Percentiles rank a stretch among this genome's conserved stretches.
These are phyloP conservation scores for Entomobrya multifasciata DNA, from an alignment of 2,888 invertebrate genomes.

Conservation along the genomic window DNA sequence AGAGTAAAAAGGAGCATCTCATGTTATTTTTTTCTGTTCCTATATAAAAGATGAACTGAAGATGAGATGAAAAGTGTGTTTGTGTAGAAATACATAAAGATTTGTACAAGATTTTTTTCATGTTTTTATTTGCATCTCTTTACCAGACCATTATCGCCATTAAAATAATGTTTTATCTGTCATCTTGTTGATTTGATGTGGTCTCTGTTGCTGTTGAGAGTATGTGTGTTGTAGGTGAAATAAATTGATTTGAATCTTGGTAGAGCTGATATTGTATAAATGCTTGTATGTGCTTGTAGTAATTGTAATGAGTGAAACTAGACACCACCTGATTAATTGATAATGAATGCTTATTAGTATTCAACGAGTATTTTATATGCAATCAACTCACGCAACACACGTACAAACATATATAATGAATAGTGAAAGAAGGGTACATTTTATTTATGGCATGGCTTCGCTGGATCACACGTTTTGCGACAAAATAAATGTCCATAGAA, in stretches of 20 bases:
- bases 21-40: neutral
- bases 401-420: neutral
- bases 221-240: constrained; percentile 7
- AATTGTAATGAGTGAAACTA: neutral
- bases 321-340: constrained; percentile 60
- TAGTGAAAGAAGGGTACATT: neutral
- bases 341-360: neutral
- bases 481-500: constrained; percentile 38
- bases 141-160: constrained; percentile 53
- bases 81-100: constrained; percentile 26
- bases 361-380: constrained; percentile 42
- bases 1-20: constrained; percentile 21
- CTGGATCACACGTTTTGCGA: constrained; percentile 47
- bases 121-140: constrained; percentile 48
- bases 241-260: constrained; percentile 17
- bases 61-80: constrained; percentile 8
- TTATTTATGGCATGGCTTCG: constrained; percentile 12
- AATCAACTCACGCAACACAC: constrained; percentile 7
- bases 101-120: constrained; percentile 43
- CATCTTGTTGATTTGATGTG: constrained; percentile 29
- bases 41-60: constrained; percentile 1
- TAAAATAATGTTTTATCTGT: constrained; percentile 49
- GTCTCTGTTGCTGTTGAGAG: neutral
- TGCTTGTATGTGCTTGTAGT: neutral
- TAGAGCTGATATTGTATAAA: neutral